These are phyloP conservation scores for Drepanosiphum platanoidis DNA, from an alignment of 2,888 invertebrate species.

Conservation along the genomic window DNA sequence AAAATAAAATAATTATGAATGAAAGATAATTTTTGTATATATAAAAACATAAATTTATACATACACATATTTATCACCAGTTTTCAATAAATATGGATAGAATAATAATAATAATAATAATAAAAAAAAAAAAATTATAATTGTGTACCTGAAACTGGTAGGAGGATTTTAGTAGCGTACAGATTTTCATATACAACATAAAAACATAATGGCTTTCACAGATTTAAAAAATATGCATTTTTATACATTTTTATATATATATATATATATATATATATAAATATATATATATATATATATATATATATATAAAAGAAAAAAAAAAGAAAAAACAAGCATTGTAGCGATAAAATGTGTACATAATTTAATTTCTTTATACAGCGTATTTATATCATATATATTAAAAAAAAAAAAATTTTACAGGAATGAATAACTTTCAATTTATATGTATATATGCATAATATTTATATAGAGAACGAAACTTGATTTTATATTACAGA, in stretches of 20 bases:
- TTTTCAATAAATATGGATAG: conserved; percentile 33
- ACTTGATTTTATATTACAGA: conserved; percentile 58
- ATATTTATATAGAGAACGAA: conserved; percentile 51
- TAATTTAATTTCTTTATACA: conserved; percentile 61
- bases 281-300: not conserved
- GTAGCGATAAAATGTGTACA: conserved; percentile 52
- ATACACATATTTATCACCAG: conserved; percentile 46
- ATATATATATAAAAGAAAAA: not conserved
- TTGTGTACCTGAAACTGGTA: conserved; percentile 48
- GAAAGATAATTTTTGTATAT: conserved; percentile 46
- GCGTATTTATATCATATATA: conserved; percentile 32
- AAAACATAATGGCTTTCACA: conserved; percentile 59
- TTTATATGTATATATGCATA: conserved; percentile 47
- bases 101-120: conserved; percentile 49
- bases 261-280: conserved; percentile 2
- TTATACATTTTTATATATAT: conserved; percentile 57
- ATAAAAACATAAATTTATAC: conserved; percentile 36
- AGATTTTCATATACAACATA: conserved; percentile 54
- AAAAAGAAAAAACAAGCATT: conserved; percentile 46
- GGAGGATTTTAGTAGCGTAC: conserved; percentile 45
- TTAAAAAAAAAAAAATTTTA: conserved; percentile 23
- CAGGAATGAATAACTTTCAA: conserved; percentile 56
- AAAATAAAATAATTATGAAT: conserved; percentile 40
- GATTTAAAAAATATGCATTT: conserved; percentile 60
- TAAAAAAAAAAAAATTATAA: too few species aligned